Percentiles rank a stretch among this genome's conserved stretches.
Evolutionary conservation across 2,888 invertebrate species (phyloP).

Genomic region (Aleiodes testaceus): DNA sequence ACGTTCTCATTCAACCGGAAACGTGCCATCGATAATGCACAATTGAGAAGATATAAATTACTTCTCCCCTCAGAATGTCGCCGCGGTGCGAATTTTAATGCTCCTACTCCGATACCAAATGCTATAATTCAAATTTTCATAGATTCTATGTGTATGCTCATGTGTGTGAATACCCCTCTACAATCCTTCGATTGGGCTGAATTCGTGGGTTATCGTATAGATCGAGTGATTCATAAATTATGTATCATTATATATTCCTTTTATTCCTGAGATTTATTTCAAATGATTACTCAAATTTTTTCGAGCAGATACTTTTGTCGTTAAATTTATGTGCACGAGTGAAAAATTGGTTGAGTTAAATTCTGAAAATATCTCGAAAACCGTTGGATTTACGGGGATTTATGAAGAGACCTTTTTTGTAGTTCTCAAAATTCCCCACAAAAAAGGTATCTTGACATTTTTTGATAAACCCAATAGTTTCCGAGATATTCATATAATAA

Average conservation of each 20-base stretch:
- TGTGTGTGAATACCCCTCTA: constrained; percentile 28
- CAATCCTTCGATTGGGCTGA: constrained; percentile 42
- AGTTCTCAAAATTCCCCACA: too few species aligned
- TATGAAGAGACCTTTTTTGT: too few species aligned
- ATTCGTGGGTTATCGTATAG: constrained; percentile 27
- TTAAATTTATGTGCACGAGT: neutral
- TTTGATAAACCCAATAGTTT: neutral
- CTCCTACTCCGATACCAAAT: constrained; percentile 39
- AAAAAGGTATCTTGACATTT: neutral
- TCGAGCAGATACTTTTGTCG: neutral
- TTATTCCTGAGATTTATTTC: neutral
- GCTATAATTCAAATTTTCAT: constrained; percentile 52
- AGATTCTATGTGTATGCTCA: constrained; percentile 30
- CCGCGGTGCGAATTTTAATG: constrained; percentile 51
- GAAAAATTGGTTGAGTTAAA: neutral
- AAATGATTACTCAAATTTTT: neutral
- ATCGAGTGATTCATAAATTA: constrained; percentile 26
- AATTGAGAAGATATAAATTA: constrained; percentile 45
- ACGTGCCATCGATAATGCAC: constrained; percentile 36
- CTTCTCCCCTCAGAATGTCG: constrained; percentile 41
- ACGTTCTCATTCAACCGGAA: constrained; percentile 20
- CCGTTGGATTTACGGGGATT: too few species aligned
- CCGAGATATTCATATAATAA: too few species aligned
- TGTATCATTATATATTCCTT: neutral
- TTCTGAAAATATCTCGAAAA: too few species aligned